These are phyloP conservation scores for Grus americana DNA, from an alignment of 2,113 vertebrate species.

Conservation along the genomic window DNA sequence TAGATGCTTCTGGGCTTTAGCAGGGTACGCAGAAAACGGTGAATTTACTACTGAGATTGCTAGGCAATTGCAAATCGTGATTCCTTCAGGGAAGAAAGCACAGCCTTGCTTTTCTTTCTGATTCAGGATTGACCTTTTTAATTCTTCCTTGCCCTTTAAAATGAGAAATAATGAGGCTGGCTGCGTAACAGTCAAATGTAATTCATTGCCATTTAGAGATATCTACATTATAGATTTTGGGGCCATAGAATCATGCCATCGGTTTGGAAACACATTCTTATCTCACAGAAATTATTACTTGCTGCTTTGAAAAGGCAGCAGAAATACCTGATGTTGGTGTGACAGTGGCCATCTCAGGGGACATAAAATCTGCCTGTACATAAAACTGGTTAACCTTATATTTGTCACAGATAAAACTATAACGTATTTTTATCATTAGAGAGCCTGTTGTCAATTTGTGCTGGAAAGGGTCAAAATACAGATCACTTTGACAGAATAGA, in stretches of 20 bases:
- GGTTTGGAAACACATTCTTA: background rate
- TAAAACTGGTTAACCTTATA: background rate
- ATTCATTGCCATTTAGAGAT: background rate
- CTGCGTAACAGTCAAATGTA: background rate
- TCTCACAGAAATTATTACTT: background rate
- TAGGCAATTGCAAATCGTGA: background rate
- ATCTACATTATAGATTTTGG: background rate
- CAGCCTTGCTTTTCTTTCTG: background rate
- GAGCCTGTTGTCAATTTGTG: background rate
- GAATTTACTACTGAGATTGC: background rate
- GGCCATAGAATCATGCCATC: background rate
- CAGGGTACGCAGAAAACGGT: background rate
- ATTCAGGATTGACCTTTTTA: background rate
- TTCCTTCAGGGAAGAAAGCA: background rate
- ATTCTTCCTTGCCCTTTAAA: background rate
- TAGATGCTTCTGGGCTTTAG: conserved; percentile 67
- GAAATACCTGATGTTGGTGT: background rate
- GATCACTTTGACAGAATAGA: background rate
- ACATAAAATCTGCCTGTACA: background rate
- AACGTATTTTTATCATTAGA: background rate
- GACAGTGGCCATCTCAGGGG: no score
- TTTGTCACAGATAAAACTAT: background rate
- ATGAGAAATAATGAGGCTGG: background rate
- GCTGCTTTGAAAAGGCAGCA: background rate
- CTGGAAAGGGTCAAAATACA: background rate